A percentile compares a stretch with the other conserved stretches of the same genome.
Conservation (phyloP, 1,140 invertebrate genomes). For the Hylyphantes graminicola region DNA sequence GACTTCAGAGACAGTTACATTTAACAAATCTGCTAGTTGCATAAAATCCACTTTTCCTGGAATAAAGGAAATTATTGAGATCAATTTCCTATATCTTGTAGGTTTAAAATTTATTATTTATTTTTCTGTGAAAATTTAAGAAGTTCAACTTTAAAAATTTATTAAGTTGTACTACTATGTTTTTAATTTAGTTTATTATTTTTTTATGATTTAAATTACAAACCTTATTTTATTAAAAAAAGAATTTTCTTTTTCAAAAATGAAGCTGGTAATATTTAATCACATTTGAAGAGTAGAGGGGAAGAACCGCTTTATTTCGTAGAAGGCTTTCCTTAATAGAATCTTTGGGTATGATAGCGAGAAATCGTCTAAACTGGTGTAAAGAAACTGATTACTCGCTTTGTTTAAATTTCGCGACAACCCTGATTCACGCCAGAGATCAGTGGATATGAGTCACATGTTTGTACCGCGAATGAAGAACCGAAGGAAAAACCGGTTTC, state of each 20-base stretch:
- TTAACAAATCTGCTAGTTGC: constrained; percentile 69
- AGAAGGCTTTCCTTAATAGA: too few relatives aligned
- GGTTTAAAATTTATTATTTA: background rate
- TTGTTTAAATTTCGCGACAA: too few relatives aligned
- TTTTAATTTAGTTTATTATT: background rate
- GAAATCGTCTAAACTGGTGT: too few relatives aligned
- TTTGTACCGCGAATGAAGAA: too few relatives aligned
- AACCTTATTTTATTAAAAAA: background rate
- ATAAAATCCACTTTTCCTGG: constrained; percentile 69
- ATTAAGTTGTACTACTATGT: background rate
- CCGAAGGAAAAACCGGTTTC: too few relatives aligned
- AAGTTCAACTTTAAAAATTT: background rate
- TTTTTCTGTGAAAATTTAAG: background rate
- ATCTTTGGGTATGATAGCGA: too few relatives aligned
- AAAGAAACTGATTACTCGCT: too few relatives aligned
- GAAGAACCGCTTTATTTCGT: too few relatives aligned
- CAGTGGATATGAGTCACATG: too few relatives aligned
- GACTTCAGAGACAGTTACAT: constrained; percentile 70
- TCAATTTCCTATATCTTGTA: background rate
- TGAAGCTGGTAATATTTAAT: too few relatives aligned
- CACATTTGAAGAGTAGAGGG: too few relatives aligned
- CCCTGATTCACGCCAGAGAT: too few relatives aligned
- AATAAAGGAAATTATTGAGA: constrained; percentile 34
- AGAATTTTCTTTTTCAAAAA: background rate
- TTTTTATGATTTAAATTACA: background rate